Base-by-base conservation (phyloP, 2,113 vertebrate species). In the Plecotus auritus region DNA sequence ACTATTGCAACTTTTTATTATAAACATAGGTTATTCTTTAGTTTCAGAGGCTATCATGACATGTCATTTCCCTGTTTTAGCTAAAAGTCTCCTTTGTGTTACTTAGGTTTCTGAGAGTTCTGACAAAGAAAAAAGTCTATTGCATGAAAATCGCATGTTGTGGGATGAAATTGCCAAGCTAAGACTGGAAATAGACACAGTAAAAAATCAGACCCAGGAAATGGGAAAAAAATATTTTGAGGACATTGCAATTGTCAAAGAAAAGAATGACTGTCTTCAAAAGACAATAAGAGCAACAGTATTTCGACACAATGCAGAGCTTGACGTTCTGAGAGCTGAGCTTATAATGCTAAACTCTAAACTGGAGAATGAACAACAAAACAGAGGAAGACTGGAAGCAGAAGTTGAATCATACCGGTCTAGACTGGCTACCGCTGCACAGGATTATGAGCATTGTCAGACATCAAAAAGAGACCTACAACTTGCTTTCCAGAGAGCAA, bases 221-320 rank as follows among this genome's bases (percentile, higher is more conserved):
- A 99, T 99, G 86, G 99, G 99, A 97, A 98, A 97, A 78, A 98
- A 98, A 47, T 98, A 99, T 49, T 72, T 97, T 40, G 99, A 99
- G 70, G 99, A 99, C 97, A 98, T 98, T 82, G 99, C 99, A 88
- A 93, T 97, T 14, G 97, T 99, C 66, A 99, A 98, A 95, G 99
- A 99, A 96, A 99, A 99, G 94, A 98, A 99, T 0, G 98, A 99
- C 85, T 99, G 99, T 30, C 96, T 99, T 59, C 98, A 98, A 54
- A 98, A 98, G 67, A 98, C 99, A 82, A 98, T 99, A 76, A 99
- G 99, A 5, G 98, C 99, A 95, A 99, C 99, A 0, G 96, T 98
- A 86, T 98, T 98, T 66, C 99, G 99, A 80, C 99, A 98, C 96
- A 99, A 98, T 16, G 98, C 98, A 35, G 99, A 99, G 83, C 82